Evolutionary conservation across 2,888 invertebrate species (phyloP), one percentile per base, ranked within the genome.

Genomic region (Habroteleia sp.): DNA sequence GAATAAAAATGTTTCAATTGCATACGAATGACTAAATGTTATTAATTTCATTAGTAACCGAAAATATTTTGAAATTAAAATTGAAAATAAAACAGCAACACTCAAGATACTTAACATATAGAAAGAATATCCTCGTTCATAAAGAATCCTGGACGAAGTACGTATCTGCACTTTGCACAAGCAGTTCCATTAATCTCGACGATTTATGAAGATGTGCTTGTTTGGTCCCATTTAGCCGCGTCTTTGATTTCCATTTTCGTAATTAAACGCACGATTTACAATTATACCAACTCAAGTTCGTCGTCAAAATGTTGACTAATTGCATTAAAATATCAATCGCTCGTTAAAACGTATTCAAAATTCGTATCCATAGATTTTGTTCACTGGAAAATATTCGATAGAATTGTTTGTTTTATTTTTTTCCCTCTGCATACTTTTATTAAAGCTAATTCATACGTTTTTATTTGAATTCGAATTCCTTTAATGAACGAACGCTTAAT

Each of bases 141-240:
- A 39, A 41, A 62, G 42, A 50, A 50, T 39, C 39, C 16, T 42
- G 62, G 13, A 29, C 11, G 29, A 37, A 16, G 50, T 33, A 42
- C 63, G 33, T 48, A 50, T 63, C 63, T 63, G 50, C 16, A 33
- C 33, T 63, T 63, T 33, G 17, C 42, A 42, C 14, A 39, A 5
- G 50, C n/a, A 27, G 29, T 46, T 33, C n/a, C 50, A 63, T 63
- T 41, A 31, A 63, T 50, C 50, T 50, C 10, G 1, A 27, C 33
- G 13, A 50, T 50, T 63, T 50, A 62, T 50, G 48, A 41, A 62
- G 41, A 62, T 41, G 41, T 31, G 27, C 46, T 41, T 39, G 37
- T 62, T 39, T 39, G 16, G 33, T 8, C 8, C 13, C 31, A n/a
- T 56, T 42, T 42, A 56, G 2, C 4, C 4, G 4, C 4, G 4